phyloP scores from a whole-genome alignment of 1,140 invertebrate species.

The Zaprionus taronus region DNA sequence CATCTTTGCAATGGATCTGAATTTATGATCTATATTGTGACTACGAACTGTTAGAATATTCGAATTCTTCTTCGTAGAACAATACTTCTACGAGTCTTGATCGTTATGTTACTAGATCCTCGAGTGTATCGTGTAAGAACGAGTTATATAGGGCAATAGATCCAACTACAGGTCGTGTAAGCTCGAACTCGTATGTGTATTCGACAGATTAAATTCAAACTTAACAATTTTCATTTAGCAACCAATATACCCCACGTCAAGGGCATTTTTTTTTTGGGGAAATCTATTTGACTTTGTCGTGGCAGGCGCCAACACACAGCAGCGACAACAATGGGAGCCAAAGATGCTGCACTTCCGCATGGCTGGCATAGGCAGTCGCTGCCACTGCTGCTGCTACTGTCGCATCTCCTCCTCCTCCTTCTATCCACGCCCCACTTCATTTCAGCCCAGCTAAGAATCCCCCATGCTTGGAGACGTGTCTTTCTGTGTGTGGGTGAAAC shows the following conservation, averaged over 20 bases:
- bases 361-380: constrained; percentile 20
- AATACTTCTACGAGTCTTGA: too few species aligned
- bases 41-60: too few species aligned
- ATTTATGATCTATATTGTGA: too few species aligned
- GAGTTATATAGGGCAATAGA: too few species aligned
- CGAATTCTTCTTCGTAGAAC: too few species aligned
- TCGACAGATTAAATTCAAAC: too few species aligned
- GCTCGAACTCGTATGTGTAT: too few species aligned
- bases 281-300: constrained; percentile 31
- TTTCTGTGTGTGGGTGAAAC: constrained; percentile 36
- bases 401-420: neutral
- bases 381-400: neutral
- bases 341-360: constrained; percentile 44
- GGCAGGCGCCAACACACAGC: constrained; percentile 38
- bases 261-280: constrained; percentile 9
- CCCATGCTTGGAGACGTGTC: neutral
- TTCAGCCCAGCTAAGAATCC: constrained; percentile 1
- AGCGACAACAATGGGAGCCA: constrained; percentile 37
- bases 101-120: too few species aligned
- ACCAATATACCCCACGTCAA: neutral
- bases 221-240: neutral
- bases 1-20: too few species aligned
- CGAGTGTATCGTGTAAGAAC: too few species aligned
- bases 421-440: neutral
- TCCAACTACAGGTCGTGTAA: too few species aligned